Conservation (phyloP, 2,797 vertebrate species). For the Coranthus polyacanthus region DNA sequence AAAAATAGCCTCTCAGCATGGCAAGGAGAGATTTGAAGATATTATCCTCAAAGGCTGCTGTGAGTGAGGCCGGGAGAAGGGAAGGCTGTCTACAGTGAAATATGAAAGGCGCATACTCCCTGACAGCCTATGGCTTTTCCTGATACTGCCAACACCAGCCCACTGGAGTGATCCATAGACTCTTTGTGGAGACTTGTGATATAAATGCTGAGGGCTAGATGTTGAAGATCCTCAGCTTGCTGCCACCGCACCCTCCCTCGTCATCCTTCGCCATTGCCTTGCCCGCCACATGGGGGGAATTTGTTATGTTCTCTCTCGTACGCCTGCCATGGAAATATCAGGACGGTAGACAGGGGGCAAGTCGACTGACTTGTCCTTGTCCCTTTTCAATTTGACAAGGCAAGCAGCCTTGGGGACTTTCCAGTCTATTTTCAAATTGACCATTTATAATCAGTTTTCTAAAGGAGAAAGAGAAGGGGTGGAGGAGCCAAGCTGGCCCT, state of each 20-base stretch:
- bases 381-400: constrained; percentile 87
- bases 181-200: constrained; percentile 87
- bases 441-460: constrained; percentile 88
- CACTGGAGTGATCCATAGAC: constrained; percentile 88
- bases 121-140: constrained; percentile 89
- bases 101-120: constrained; percentile 85
- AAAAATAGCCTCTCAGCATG: constrained; percentile 88
- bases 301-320: constrained; percentile 80
- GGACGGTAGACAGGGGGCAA: constrained; percentile 69
- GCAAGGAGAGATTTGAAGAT: constrained; percentile 86
- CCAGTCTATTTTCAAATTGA: constrained; percentile 89
- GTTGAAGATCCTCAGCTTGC: constrained; percentile 83
- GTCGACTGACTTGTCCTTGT: constrained; percentile 84
- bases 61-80: constrained; percentile 84
- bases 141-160: constrained; percentile 86
- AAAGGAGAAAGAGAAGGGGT: constrained; percentile 76
- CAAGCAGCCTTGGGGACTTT: constrained; percentile 86
- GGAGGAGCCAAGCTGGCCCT: constrained; percentile 59
- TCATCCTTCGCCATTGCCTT: constrained; percentile 70
- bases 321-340: constrained; percentile 75
- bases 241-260: constrained; percentile 62
- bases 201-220: constrained; percentile 89
- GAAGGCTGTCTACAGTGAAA: constrained; percentile 86
- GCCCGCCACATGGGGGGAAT: constrained; percentile 71
- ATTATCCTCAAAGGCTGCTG: constrained; percentile 88